Conservation (phyloP, 2,113 vertebrate genomes). For the Myxocyprinus asiaticus region DNA sequence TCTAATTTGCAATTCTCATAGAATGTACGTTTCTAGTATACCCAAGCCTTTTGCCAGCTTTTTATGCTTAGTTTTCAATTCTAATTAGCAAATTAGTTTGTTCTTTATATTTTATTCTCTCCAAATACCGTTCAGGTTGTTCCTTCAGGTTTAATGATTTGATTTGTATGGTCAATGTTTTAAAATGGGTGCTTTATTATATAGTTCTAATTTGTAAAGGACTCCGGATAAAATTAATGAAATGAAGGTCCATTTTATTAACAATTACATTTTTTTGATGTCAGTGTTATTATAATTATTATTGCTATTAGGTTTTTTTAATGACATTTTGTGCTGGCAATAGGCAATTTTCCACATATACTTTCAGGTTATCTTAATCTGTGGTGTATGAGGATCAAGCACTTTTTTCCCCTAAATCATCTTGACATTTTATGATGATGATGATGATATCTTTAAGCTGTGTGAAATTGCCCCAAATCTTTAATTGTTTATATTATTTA, state of each 20-base stretch:
- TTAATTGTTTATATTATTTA: constrained; percentile 66
- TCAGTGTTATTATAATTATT: constrained; percentile 64
- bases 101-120: constrained; percentile 33
- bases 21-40: constrained; percentile 74
- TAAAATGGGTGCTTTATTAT: constrained; percentile 41
- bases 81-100: constrained; percentile 20
- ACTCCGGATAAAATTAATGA: constrained; percentile 72
- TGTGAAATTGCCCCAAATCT: constrained; percentile 61
- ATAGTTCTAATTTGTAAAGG: constrained; percentile 49
- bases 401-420: constrained; percentile 68
- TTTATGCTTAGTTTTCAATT: constrained; percentile 50
- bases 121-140: constrained; percentile 53
- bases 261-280: constrained; percentile 53
- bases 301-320: constrained; percentile 44
- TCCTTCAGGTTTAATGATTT: constrained; percentile 48
- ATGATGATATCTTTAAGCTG: constrained; percentile 58
- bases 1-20: constrained; percentile 79
- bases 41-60: constrained; percentile 69
- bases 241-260: constrained; percentile 69
- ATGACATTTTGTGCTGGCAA: constrained; percentile 66
- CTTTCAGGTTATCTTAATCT: constrained; percentile 64
- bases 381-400: constrained; percentile 71
- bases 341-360: constrained; percentile 65
- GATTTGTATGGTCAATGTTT: constrained; percentile 10
- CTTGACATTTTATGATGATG: constrained; percentile 35